Conservation (phyloP, 2,888 invertebrate species). For the Yponomeuta cagnagella region DNA sequence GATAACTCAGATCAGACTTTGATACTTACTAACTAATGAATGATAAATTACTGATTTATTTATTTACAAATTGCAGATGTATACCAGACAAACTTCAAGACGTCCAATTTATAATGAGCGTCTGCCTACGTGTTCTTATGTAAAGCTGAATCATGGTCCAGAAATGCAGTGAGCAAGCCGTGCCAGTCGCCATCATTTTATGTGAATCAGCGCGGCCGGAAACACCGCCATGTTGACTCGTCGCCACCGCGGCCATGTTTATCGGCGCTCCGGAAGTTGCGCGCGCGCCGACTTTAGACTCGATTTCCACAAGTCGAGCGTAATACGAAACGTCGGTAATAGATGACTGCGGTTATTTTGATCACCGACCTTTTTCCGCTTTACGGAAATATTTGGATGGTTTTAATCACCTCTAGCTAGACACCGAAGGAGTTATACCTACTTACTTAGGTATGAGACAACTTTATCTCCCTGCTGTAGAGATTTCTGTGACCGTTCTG, state of each 20-base stretch:
- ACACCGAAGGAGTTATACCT: slow-evolving; percentile 36
- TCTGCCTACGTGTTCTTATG: slow-evolving; percentile 47
- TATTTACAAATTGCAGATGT: not conserved
- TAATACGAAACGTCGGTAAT: slow-evolving; percentile 63
- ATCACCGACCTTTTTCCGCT: slow-evolving; percentile 68
- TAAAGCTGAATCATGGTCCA: slow-evolving; percentile 66
- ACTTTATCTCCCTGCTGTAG: not conserved
- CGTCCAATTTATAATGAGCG: slow-evolving; percentile 9
- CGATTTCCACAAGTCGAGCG: slow-evolving; percentile 61
- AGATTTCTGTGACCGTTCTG: no score
- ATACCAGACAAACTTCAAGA: not conserved
- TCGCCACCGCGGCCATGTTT: slow-evolving; percentile 57
- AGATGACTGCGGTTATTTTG: slow-evolving; percentile 60
- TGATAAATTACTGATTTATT: not conserved
- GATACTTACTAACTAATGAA: no score
- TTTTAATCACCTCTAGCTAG: slow-evolving; percentile 56
- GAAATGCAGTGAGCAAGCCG: slow-evolving; percentile 70
- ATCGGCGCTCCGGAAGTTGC: slow-evolving; percentile 71
- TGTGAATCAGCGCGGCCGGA: slow-evolving; percentile 73
- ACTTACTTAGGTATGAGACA: slow-evolving; percentile 31
- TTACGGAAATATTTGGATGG: slow-evolving; percentile 58
- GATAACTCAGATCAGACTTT: no score
- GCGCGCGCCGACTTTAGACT: slow-evolving; percentile 68
- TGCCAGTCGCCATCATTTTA: slow-evolving; percentile 48
- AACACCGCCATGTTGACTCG: slow-evolving; percentile 71